Base-by-base conservation (phyloP, 2,113 vertebrate genomes). In the Ploceus nigricollis region DNA sequence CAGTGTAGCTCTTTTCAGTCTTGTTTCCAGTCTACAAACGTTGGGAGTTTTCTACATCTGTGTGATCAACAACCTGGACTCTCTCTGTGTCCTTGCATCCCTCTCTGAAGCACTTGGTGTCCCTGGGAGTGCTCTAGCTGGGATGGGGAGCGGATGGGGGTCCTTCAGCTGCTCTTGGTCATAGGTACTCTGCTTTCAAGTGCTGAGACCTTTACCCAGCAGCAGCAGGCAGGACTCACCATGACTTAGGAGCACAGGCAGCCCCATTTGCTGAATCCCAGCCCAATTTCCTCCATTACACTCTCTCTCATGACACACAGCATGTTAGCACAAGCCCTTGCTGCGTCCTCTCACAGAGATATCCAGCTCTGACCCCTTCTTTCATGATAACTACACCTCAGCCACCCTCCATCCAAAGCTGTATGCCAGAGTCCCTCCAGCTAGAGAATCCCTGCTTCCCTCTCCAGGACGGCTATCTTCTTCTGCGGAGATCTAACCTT, bases 341-440 rank as follows among this genome's bases (percentile, higher is more conserved):
- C 42, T 63, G 7, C 1, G 0, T 58, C 64, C 23, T 27, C 42
- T 78, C 22, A 4, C 57, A 10, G 15, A 40, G 10, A 19, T 15
- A 14, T 5, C 15, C 15, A 13, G 11, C 40, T 82, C 44, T 72
- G 33, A 42, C 11, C 24, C 48, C n/a, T 65, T 51, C 54, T 56
- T 73, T 60, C 58, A 23, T 2, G 25, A 50, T 11, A 64, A 28
- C 17, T 7, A 3, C 48, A 13, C 35, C 24, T 31, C 81, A 89
- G 61, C 40, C 10, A 4, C 69, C 24, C 42, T 61, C 51, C 42
- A 70, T 19, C 58, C 72, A 73, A 76, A 70, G 37, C 69, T 70
- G 24, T 6, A 4, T 48, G 48, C 28, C 53, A 47, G 45, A 53
- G 54, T 42, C 58, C 54, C 2, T 3, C 39, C 50, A 33, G 45